These are phyloP conservation scores for Nomada fucata DNA, from an alignment of 2,888 invertebrate species.

Conservation along the genomic window DNA sequence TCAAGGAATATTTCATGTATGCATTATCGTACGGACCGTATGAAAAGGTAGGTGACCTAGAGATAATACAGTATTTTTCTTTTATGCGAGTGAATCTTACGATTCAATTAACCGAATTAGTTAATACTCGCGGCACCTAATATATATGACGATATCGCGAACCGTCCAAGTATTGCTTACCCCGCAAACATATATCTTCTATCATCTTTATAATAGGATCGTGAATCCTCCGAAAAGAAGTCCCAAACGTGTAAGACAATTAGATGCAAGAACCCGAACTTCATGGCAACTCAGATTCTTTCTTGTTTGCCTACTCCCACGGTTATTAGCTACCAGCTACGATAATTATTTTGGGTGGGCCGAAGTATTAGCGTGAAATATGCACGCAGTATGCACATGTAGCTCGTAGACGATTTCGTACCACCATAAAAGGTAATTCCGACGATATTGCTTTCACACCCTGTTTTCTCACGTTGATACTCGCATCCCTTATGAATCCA, in stretches of 20 bases:
- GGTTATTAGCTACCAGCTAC: conserved; percentile 63
- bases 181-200: background rate
- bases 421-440: conserved; percentile 47
- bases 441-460: background rate
- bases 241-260: no score
- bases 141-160: background rate
- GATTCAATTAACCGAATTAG: conserved; percentile 15
- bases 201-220: background rate
- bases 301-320: conserved; percentile 49
- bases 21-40: background rate
- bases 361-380: conserved; percentile 50
- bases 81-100: background rate
- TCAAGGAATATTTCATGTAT: conserved; percentile 9
- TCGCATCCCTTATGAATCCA: background rate
- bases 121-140: background rate
- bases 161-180: background rate
- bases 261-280: no score
- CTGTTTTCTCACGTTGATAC: background rate
- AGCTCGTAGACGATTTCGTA: conserved; percentile 72
- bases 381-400: conserved; percentile 48
- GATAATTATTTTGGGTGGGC: conserved; percentile 59
- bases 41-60: background rate
- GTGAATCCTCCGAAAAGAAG: background rate
- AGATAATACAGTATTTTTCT: background rate
- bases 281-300: no score